phyloP scores from a whole-genome alignment of 1,140 invertebrate genomes.

The Drosophila santomea region DNA sequence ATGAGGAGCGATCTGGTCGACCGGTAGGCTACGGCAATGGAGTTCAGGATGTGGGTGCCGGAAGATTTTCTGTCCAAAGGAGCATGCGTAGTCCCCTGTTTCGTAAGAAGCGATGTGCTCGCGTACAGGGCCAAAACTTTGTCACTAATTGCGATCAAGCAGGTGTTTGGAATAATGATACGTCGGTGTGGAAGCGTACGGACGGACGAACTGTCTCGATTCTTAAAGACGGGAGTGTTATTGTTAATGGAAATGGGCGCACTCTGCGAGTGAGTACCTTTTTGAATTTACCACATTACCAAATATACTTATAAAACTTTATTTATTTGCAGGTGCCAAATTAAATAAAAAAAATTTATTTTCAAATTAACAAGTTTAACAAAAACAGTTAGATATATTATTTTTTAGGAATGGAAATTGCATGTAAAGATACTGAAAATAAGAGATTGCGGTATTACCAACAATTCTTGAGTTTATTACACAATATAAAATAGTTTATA shows the following conservation, averaged over 20 bases:
- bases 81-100: slow-evolving; percentile 5
- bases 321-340: neutral
- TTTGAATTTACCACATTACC: too few relatives aligned
- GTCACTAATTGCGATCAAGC: slow-evolving; percentile 57
- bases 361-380: too few relatives aligned
- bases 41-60: neutral
- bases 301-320: too few relatives aligned
- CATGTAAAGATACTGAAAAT: too few relatives aligned
- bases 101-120: slow-evolving; percentile 4
- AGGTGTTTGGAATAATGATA: slow-evolving; percentile 41
- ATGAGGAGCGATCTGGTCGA: slow-evolving; percentile 24
- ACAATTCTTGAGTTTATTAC: too few relatives aligned
- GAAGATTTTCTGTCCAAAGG: slow-evolving; percentile 16
- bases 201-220: slow-evolving; percentile 56
- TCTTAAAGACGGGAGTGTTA: slow-evolving; percentile 15
- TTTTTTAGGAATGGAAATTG: too few relatives aligned
- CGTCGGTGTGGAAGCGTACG: slow-evolving; percentile 56
- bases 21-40: slow-evolving; percentile 4
- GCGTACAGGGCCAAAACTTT: slow-evolving; percentile 55
- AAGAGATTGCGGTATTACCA: too few relatives aligned
- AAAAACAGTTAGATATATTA: too few relatives aligned
- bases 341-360: too few relatives aligned
- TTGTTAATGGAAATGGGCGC: slow-evolving; percentile 21
- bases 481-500: too few relatives aligned
- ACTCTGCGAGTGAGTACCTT: slow-evolving; percentile 2